phyloP scores from a whole-genome alignment of 92 coral and sea anemone species.

The Porites lobata region DNA sequence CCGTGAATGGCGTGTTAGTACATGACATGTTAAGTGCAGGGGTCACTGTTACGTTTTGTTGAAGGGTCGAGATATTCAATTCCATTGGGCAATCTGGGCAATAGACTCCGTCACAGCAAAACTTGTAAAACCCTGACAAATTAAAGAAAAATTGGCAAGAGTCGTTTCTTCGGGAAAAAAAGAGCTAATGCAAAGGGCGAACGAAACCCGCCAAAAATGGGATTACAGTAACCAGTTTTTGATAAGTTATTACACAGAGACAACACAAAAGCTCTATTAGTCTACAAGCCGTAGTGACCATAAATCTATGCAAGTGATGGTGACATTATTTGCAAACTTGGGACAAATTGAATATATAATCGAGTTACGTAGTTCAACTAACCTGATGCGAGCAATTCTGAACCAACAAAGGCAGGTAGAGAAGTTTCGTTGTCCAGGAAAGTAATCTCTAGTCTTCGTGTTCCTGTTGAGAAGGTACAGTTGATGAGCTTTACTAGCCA shows the following conservation, averaged over 20 bases:
- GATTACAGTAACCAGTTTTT: no score
- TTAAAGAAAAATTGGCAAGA: background rate
- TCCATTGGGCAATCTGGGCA: slow-evolving; percentile 69
- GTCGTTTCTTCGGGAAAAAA: no score
- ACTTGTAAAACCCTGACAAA: slow-evolving; percentile 23
- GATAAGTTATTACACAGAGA: no score
- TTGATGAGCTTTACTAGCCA: background rate
- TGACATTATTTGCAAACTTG: no score
- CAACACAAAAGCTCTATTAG: no score
- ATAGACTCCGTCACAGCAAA: slow-evolving; percentile 72
- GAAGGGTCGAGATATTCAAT: slow-evolving; percentile 35
- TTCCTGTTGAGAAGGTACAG: slow-evolving; percentile 11
- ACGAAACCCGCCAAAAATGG: no score
- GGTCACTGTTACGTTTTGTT: slow-evolving; percentile 29
- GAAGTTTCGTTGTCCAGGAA: background rate
- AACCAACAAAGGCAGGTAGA: slow-evolving; percentile 23
- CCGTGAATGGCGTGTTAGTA: slow-evolving; percentile 34
- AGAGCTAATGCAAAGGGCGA: no score
- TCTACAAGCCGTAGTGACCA: no score
- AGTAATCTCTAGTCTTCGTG: slow-evolving; percentile 13
- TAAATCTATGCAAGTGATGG: no score
- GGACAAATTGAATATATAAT: no score
- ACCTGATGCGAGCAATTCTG: slow-evolving; percentile 28
- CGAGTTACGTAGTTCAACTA: background rate
- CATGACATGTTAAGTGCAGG: slow-evolving; percentile 45